Evolutionary conservation across 2,113 vertebrate species (phyloP).

Genomic region (Pomatorhinus ruficollis): DNA sequence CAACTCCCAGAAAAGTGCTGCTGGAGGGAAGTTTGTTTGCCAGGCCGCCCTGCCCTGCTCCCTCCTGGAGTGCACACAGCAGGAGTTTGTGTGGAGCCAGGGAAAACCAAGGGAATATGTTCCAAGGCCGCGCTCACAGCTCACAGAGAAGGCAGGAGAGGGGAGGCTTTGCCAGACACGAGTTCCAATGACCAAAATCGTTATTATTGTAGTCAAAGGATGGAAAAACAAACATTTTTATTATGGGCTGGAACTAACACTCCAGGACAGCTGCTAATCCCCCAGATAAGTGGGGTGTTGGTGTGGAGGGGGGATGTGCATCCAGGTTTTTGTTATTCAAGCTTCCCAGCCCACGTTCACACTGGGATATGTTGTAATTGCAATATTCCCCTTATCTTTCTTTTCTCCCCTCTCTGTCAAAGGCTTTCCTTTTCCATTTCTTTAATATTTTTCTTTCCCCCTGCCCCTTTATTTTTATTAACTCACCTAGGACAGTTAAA

Average conservation of each 20-base stretch:
- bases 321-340: not conserved
- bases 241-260: not conserved
- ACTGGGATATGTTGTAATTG: not conserved
- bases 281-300: not conserved
- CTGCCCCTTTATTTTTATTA: not conserved
- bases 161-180: not conserved
- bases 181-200: not conserved
- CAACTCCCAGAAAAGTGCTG: not conserved
- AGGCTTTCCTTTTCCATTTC: not conserved
- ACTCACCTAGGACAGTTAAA: not conserved
- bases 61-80: not conserved
- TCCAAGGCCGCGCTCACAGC: not conserved
- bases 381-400: not conserved
- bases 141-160: not conserved
- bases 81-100: not conserved
- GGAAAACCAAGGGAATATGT: not conserved
- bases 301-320: not conserved
- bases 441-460: not conserved
- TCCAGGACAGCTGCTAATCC: not conserved
- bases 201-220: not conserved
- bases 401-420: not conserved
- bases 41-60: not conserved
- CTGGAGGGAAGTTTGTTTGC: not conserved
- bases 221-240: not conserved
- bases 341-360: rapidly evolving